phyloP scores from a whole-genome alignment of 2,113 vertebrate species.

The Miniopterus natalensis region DNA sequence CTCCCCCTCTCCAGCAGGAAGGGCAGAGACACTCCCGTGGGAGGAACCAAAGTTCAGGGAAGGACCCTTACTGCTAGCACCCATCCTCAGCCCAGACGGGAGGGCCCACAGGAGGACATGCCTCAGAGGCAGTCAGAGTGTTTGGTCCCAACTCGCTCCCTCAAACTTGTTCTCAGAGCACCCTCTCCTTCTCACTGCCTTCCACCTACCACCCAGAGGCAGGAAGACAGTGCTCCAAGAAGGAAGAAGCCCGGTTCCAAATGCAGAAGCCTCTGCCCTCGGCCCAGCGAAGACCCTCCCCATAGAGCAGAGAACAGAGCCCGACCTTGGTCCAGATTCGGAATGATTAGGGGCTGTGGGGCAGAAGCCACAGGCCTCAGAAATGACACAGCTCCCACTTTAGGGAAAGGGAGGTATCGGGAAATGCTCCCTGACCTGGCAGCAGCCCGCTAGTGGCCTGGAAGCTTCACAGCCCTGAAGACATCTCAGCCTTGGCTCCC shows the following conservation, averaged over 20 bases:
- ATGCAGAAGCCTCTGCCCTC: not conserved
- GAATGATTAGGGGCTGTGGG: not conserved
- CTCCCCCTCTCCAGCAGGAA: not conserved
- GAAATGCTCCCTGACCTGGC: not conserved
- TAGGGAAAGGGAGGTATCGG: accelerated
- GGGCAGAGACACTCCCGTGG: accelerated
- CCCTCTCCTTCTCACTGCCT: not conserved
- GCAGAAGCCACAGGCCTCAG: not conserved
- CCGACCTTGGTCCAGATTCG: not conserved
- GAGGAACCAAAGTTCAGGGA: not conserved
- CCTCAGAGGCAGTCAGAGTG: not conserved
- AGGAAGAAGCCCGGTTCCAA: not conserved
- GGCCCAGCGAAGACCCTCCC: not conserved
- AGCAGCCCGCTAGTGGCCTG: not conserved
- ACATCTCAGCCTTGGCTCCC: not conserved
- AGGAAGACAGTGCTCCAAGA: not conserved
- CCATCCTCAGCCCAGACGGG: too few relatives aligned
- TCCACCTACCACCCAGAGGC: not conserved
- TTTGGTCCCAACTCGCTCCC: not conserved
- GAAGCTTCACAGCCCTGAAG: not conserved
- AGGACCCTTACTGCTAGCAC: not conserved
- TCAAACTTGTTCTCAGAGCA: not conserved
- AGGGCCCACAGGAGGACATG: not conserved
- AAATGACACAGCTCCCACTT: not conserved
- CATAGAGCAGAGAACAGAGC: not conserved